Evolutionary conservation across 2,113 vertebrate genomes (phyloP), one percentile per base, ranked within the genome.

Genomic region (Heterochromis multidens): DNA sequence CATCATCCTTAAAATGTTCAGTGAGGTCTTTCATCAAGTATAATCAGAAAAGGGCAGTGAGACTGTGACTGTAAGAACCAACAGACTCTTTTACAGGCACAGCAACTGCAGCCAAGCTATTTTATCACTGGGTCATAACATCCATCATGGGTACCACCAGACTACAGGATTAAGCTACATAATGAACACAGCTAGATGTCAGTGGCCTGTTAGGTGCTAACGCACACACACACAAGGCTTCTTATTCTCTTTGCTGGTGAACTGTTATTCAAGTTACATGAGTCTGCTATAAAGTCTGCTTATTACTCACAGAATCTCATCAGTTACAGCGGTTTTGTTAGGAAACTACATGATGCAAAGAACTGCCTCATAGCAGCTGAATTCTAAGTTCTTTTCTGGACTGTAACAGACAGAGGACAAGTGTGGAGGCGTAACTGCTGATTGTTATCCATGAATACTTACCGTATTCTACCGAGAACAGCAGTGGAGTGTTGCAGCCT

Each of bases 61-160:
- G 57, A 3, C 43, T 49, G 60, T 29, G 43, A 52, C 7, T 60
- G 49, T 54, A n/a, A 60, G 6, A 29, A 63, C n/a, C 40, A 56
- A 14, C 60, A 33, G 43, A 35, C 29, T 79, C 9, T 52, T 81
- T 72, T 77, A 61, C 21, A 70, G 61, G 25, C 56, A 61, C 43
- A 43, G 27, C 56, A 27, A 11, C 63, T 79, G 23, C 46, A 62
- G 81, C 40, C 43, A 81, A 79, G 58, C 31, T 29, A 59, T 57
- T 85, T 81, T 33, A 79, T 85, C 46, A 81, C 59, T 3, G 14
- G 70, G 40, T 46, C 65, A 31, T 80, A 60, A 78, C 87, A 93
- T 87, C 87, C 62, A 88, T 93, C 81, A 88, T 43, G 17, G 12
- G 67, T 43, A 79, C 59, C 89, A 67, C 13, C 72, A 67, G 76